These are phyloP conservation scores for Perca schrenkii DNA, from an alignment of 2,113 vertebrate species.

Conservation along the genomic window DNA sequence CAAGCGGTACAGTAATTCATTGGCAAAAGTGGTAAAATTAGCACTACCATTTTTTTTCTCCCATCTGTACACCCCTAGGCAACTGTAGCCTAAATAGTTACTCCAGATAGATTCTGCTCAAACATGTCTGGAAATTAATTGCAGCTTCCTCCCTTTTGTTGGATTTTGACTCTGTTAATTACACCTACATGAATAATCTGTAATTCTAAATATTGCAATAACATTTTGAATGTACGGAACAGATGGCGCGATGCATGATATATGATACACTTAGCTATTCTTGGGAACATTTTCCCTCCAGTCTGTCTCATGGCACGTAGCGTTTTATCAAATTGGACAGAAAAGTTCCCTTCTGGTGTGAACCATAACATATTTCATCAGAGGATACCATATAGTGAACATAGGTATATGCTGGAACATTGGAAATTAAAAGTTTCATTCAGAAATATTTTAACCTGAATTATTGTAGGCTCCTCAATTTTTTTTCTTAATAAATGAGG, in stretches of 20 bases:
- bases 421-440: constrained; percentile 39
- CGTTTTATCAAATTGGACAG: constrained; percentile 77
- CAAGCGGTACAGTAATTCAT: constrained; percentile 63
- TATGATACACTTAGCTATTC: constrained; percentile 84
- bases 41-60: constrained; percentile 56
- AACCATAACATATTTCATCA: constrained; percentile 49
- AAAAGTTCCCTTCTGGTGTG: constrained; percentile 75
- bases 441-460: constrained; percentile 28
- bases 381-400: constrained; percentile 38
- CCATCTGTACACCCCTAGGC: constrained; percentile 71
- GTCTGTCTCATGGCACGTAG: constrained; percentile 74
- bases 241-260: constrained; percentile 82
- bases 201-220: constrained; percentile 84
- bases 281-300: constrained; percentile 81
- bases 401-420: background rate
- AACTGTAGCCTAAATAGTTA: constrained; percentile 75
- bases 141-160: constrained; percentile 75
- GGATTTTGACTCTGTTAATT: constrained; percentile 80
- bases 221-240: constrained; percentile 82
- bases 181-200: constrained; percentile 82
- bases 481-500: constrained; percentile 4
- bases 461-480: background rate
- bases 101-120: constrained; percentile 77
- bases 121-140: constrained; percentile 73
- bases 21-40: constrained; percentile 78